Evolutionary conservation across 2,888 invertebrate species (phyloP), one percentile per base, ranked within the genome.

Genomic region (Caenorhabditis plicata): DNA sequence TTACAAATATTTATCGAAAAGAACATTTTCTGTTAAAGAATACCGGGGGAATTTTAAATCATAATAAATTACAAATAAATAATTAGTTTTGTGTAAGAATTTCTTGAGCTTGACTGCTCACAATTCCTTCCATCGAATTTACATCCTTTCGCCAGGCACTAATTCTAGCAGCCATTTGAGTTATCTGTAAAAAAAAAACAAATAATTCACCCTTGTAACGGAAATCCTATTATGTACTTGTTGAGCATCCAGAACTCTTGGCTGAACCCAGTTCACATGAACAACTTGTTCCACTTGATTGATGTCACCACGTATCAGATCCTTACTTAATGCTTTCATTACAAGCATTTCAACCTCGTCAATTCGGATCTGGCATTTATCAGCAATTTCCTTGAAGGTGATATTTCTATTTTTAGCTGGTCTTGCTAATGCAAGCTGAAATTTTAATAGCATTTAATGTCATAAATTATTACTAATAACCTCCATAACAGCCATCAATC

Each of bases 261-360:
- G 90, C 81, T 90, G 90, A 8, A 90, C 90, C 90, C 90, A 91
- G 9, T 88, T 88, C 86, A 90, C 87, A 78, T 88, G 87, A 1
- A 90, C 89, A 45, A 86, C 87, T 64, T 82, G 80, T 27, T 85
- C 84, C 19, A 94, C 78, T 82, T 77, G 75, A 57, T 81, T 77
- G 60, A 85, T 84, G 31, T 80, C 80, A 22, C 85, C 98, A 53
- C 89, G 88, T 4, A 99, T 91, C 15, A 98, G 86, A 20, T 91
- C 92, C 81, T 94, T 89, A 0, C 95, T 91, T 23, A 98, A 82
- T 0, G 96, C 96, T 83, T 93, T 94, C 96, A 99, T 98, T 1
- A 98, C 91, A 38, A 98, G 85, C 62, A 93, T 85, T 81, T 98
- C 98, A 19, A 98, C 92, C 44, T 68, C 55, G 11, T 51, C 52